phyloP scores from a whole-genome alignment of 1,140 invertebrate genomes.

The Brevipalpus yothersi region DNA sequence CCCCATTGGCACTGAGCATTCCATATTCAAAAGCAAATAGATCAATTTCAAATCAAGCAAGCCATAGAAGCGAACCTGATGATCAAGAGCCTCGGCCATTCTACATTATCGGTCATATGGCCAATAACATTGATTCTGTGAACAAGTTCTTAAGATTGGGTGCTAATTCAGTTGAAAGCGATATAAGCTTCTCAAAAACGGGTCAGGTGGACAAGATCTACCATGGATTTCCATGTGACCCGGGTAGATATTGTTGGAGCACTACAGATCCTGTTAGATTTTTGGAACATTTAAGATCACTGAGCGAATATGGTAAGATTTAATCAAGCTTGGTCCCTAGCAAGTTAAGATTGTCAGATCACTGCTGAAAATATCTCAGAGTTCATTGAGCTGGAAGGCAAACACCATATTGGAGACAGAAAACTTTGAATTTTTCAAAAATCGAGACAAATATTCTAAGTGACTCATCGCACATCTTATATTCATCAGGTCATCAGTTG shows the following conservation, averaged over 20 bases:
- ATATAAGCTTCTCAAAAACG: slow-evolving; percentile 13
- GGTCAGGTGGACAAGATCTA: slow-evolving; percentile 9
- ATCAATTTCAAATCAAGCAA: too few relatives aligned
- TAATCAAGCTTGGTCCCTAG: too few relatives aligned
- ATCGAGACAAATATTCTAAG: too few relatives aligned
- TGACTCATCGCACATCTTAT: too few relatives aligned
- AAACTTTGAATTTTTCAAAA: not conserved
- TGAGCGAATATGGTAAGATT: not conserved
- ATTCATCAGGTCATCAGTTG: not conserved
- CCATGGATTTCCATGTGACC: slow-evolving; percentile 15
- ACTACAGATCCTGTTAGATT: not conserved
- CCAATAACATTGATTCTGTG: slow-evolving; percentile 13
- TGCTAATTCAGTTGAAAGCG: slow-evolving; percentile 15
- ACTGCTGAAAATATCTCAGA: too few relatives aligned
- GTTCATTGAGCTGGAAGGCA: too few relatives aligned
- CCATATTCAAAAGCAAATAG: too few relatives aligned
- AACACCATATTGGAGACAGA: too few relatives aligned
- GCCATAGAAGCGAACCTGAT: too few relatives aligned
- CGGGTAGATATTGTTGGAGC: not conserved
- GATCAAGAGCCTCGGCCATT: slow-evolving; percentile 12
- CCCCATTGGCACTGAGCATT: too few relatives aligned
- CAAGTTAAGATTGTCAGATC: too few relatives aligned
- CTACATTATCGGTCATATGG: slow-evolving; percentile 16
- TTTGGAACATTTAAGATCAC: not conserved
- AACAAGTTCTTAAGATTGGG: slow-evolving; percentile 11